Percentiles rank a stretch among this genome's conserved stretches.
Conservation (phyloP, 2,113 vertebrate species). For the Anoura caudifer region DNA sequence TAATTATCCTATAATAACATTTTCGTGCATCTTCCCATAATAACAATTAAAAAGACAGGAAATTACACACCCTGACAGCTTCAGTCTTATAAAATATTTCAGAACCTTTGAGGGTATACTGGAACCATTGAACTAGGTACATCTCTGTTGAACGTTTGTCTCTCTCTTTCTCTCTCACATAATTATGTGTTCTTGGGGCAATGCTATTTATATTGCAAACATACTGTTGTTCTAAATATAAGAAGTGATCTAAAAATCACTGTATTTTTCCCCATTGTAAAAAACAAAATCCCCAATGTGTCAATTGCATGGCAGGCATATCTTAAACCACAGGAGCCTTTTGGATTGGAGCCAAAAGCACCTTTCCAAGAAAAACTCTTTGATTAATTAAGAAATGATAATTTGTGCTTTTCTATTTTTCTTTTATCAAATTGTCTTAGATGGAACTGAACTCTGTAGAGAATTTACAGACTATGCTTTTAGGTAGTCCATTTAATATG, state of each 20-base stretch:
- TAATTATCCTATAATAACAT: neutral
- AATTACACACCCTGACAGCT: neutral
- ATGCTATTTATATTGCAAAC: slow-evolving; percentile 3
- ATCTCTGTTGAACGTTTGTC: neutral
- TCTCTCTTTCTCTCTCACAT: neutral
- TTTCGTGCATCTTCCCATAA: neutral
- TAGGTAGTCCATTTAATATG: slow-evolving; percentile 72
- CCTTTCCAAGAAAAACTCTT: slow-evolving; percentile 18
- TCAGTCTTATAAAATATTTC: neutral
- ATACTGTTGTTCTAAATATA: slow-evolving; percentile 8
- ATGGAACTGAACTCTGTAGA: slow-evolving; percentile 75
- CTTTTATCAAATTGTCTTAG: slow-evolving; percentile 58
- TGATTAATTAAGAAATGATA: slow-evolving; percentile 53
- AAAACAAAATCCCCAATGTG: slow-evolving; percentile 54
- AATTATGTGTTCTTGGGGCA: slow-evolving; percentile 38
- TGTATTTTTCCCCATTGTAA: slow-evolving; percentile 46
- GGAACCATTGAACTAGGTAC: neutral
- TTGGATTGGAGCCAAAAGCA: neutral
- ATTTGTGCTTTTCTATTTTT: slow-evolving; percentile 40
- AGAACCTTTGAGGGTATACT: neutral
- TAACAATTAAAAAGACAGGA: neutral
- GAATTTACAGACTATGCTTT: slow-evolving; percentile 76
- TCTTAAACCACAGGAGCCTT: neutral
- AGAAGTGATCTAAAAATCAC: slow-evolving; percentile 53
- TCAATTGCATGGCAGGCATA: neutral